Evolutionary conservation across 2,888 invertebrate genomes (phyloP), one percentile per base, ranked within the genome.

Genomic region (Clivina fossor): DNA sequence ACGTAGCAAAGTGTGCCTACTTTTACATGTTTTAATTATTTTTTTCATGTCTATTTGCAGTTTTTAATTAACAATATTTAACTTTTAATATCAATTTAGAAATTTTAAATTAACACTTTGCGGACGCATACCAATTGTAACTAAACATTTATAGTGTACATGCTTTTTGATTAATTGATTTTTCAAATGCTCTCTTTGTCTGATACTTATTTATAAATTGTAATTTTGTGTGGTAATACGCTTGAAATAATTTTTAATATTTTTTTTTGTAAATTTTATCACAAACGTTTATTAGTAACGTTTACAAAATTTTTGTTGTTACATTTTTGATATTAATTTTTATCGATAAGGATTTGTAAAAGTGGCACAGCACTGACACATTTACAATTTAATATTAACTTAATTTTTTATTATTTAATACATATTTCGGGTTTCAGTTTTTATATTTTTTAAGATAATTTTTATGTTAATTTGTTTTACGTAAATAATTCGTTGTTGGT

Each of bases 361-460:
- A 49, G 49, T 49, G 28, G 49, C 40, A 32, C 49, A 49, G 49
- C 49, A 49, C 49, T 49, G 49, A 26, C 35, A 35, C 38, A 20
- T 47, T 47, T 47, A 47, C 47, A 47, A 22, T 47, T 24, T 24
- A 9, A 24, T 24, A n/a, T n/a, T n/a, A 20, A 47, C 33, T 47
- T 47, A 47, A n/a, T 18, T 47, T 47, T 47, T n/a, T n/a, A n/a
- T n/a, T 47, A 47, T 47, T 33, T 20, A 41, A 41, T 22, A 47
- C 33, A 47, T 33, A 24, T 47, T 33, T 33, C 22, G 33, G 33
- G 33, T 11, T 33, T 33, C 11, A 33, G n/a, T 33, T n/a, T 33
- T 33, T 33, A n/a, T 4, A 11, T n/a, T 46, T 46, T 46, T 46
- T 30, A 33, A 49, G 20, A 19, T 49, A 28, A 49, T 48, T 32